These are phyloP conservation scores for Cheirogaleus major DNA, from an alignment of 2,797 vertebrate genomes.

Conservation along the genomic window DNA sequence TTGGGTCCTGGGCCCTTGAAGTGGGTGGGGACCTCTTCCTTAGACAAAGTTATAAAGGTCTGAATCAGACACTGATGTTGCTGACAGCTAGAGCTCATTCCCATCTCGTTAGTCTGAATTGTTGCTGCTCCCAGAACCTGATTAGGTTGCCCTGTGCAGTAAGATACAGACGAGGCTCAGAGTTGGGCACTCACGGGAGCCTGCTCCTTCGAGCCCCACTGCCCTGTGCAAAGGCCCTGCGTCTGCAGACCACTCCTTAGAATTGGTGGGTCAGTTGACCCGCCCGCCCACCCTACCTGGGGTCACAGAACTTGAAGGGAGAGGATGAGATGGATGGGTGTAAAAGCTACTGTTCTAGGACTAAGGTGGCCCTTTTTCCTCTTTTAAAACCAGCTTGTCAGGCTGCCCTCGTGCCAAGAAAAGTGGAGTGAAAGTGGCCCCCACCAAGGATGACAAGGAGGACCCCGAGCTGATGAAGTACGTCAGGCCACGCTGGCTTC, in stretches of 20 bases:
- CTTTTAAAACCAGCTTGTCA: slow-evolving; percentile 96
- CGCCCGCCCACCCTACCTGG: neutral
- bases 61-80: slow-evolving; percentile 67
- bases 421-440: slow-evolving; percentile 97
- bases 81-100: slow-evolving; percentile 71
- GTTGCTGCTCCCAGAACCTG: slow-evolving; percentile 75
- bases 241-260: neutral
- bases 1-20: neutral
- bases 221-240: neutral
- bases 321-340: slow-evolving; percentile 45
- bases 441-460: slow-evolving; percentile 98
- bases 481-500: slow-evolving; percentile 81
- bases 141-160: slow-evolving; percentile 68
- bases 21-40: neutral
- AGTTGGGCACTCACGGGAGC: slow-evolving; percentile 57
- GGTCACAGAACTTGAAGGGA: slow-evolving; percentile 51
- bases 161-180: slow-evolving; percentile 79
- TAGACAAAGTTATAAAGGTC: slow-evolving; percentile 66
- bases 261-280: neutral
- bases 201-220: neutral
- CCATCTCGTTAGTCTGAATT: slow-evolving; percentile 79
- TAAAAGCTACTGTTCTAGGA: slow-evolving; percentile 65
- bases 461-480: slow-evolving; percentile 99
- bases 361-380: slow-evolving; percentile 84
- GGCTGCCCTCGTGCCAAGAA: slow-evolving; percentile 99